Conservation (phyloP, 2,888 invertebrate genomes). For the Nipponacmea schrenckii region DNA sequence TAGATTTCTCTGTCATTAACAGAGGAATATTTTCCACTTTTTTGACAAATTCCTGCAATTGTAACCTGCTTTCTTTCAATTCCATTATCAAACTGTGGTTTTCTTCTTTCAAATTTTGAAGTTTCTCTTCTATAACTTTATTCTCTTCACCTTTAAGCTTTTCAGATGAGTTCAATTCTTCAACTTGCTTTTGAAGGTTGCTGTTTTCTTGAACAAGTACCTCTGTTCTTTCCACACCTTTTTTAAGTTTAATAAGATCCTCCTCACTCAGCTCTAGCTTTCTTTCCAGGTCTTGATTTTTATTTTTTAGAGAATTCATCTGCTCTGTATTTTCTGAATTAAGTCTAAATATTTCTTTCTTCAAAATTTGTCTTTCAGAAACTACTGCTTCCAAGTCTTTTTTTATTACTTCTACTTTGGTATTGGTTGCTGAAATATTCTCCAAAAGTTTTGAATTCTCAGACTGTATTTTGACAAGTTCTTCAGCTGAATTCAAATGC, state of each 20-base stretch:
- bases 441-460: background rate
- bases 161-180: no score
- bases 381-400: slow-evolving; percentile 60
- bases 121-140: slow-evolving; percentile 64
- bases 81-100: slow-evolving; percentile 82
- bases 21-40: slow-evolving; percentile 63
- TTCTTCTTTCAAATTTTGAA: slow-evolving; percentile 75
- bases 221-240: no score
- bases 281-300: no score
- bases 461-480: background rate
- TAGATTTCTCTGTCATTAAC: slow-evolving; percentile 64
- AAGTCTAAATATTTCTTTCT: slow-evolving; percentile 50
- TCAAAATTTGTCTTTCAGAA: slow-evolving; percentile 52
- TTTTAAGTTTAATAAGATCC: slow-evolving; percentile 65
- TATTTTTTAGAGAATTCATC: no score
- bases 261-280: no score
- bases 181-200: no score
- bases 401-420: slow-evolving; percentile 52
- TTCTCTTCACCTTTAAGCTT: slow-evolving; percentile 64
- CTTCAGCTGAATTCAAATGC: background rate
- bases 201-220: no score
- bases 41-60: slow-evolving; percentile 52
- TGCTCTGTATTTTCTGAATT: no score
- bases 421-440: background rate
- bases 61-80: slow-evolving; percentile 54